Conservation (phyloP, 2,797 vertebrate species). For the Eupleurogrammus muticus region DNA sequence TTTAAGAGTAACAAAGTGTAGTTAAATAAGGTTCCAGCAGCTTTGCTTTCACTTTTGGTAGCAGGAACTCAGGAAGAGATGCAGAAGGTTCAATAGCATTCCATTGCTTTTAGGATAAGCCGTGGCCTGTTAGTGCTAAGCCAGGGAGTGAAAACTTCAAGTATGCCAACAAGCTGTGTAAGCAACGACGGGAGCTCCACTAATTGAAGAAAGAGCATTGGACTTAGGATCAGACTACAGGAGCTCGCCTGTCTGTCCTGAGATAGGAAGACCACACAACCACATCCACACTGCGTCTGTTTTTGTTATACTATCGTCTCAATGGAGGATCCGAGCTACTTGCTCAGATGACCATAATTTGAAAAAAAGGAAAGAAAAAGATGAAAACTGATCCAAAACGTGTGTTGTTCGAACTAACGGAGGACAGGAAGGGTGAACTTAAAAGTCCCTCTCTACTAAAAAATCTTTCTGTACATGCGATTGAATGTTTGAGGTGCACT, state of each 20-base stretch:
- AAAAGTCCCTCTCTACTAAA: no score
- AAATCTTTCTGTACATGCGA: no score
- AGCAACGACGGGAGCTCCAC: slow-evolving; percentile 61
- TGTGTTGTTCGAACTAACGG: not conserved
- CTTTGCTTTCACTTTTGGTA: slow-evolving; percentile 41
- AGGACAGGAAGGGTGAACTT: not conserved
- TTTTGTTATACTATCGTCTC: slow-evolving; percentile 30
- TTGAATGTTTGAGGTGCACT: no score
- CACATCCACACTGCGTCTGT: slow-evolving; percentile 25
- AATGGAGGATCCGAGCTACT: not conserved
- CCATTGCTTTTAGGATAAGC: slow-evolving; percentile 72
- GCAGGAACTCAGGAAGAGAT: slow-evolving; percentile 15
- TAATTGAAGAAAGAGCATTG: slow-evolving; percentile 72
- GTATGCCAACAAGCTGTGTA: slow-evolving; percentile 65
- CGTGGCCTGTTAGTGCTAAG: slow-evolving; percentile 64
- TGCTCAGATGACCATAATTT: slow-evolving; percentile 6
- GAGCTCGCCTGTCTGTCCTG: slow-evolving; percentile 34
- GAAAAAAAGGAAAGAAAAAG: not conserved
- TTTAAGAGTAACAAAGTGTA: slow-evolving; percentile 14
- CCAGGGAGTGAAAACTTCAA: slow-evolving; percentile 62
- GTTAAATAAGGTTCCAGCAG: slow-evolving; percentile 15
- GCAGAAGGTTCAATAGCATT: slow-evolving; percentile 73
- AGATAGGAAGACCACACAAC: slow-evolving; percentile 72
- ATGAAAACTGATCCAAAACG: not conserved
- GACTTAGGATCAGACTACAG: slow-evolving; percentile 61